These are phyloP conservation scores for Cryptocephalus primarius DNA, from an alignment of 2,888 invertebrate genomes.

Conservation along the genomic window DNA sequence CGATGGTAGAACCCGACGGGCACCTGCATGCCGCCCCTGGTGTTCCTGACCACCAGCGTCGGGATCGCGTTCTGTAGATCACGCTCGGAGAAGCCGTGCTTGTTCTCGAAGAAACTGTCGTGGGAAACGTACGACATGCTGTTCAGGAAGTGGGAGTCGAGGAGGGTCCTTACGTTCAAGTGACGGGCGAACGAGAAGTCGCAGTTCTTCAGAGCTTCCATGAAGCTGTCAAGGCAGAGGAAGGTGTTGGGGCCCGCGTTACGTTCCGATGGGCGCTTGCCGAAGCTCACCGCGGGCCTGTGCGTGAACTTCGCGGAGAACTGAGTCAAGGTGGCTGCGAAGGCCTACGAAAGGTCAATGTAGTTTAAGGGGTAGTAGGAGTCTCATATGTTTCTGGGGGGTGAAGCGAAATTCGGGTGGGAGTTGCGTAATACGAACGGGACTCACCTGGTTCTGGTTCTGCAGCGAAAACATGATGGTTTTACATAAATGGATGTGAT, in stretches of 20 bases:
- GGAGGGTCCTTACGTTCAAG: slow-evolving; percentile 25
- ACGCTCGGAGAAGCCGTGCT: slow-evolving; percentile 32
- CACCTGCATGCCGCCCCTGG: slow-evolving; percentile 16
- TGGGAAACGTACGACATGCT: slow-evolving; percentile 34
- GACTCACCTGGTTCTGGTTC: slow-evolving; percentile 40
- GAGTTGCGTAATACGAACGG: not conserved
- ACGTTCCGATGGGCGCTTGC: slow-evolving; percentile 12
- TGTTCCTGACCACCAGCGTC: slow-evolving; percentile 20
- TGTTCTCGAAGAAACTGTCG: slow-evolving; percentile 38
- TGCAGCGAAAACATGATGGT: slow-evolving; percentile 37
- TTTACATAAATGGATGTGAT: slow-evolving; percentile 17
- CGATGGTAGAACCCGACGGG: slow-evolving; percentile 28
- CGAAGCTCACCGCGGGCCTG: slow-evolving; percentile 32
- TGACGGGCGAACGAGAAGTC: slow-evolving; percentile 32
- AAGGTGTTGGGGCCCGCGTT: slow-evolving; percentile 15
- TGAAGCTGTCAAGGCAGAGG: slow-evolving; percentile 37
- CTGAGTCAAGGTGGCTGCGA: slow-evolving; percentile 26
- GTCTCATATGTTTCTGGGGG: no score
- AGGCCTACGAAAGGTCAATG: slow-evolving; percentile 24
- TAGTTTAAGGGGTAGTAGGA: not conserved
- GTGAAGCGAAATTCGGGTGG: no score
- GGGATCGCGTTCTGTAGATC: slow-evolving; percentile 24
- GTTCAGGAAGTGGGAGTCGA: slow-evolving; percentile 28
- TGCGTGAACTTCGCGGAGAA: slow-evolving; percentile 36
- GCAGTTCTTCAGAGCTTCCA: slow-evolving; percentile 35